phyloP scores from a whole-genome alignment of 2,113 vertebrate species.

The Sclerurus mexicanus region DNA sequence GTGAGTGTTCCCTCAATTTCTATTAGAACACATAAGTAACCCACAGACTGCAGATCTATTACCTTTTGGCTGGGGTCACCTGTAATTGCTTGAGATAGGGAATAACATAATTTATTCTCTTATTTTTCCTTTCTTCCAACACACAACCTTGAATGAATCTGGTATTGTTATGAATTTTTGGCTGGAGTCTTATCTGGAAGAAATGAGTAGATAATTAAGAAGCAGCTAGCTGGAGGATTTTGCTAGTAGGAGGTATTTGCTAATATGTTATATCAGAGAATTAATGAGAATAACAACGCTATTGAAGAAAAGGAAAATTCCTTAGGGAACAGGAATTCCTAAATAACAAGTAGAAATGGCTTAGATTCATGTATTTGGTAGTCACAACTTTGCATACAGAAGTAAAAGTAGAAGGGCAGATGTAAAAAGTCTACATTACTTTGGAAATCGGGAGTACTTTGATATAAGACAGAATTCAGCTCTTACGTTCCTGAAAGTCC shows the following conservation, averaged over 20 bases:
- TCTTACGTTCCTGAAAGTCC: neutral
- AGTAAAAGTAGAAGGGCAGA: neutral
- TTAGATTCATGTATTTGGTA: neutral
- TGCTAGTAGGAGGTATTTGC: neutral
- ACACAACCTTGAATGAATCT: accelerated
- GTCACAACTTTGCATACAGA: neutral
- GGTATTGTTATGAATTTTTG: neutral
- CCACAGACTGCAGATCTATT: neutral
- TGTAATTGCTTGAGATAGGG: neutral
- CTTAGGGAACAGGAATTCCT: neutral
- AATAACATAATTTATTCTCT: neutral
- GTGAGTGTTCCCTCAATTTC: neutral
- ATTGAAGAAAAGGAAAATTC: neutral
- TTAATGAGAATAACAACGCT: neutral
- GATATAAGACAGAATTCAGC: neutral
- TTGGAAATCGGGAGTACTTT: neutral
- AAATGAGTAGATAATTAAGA: neutral
- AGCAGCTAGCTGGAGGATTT: neutral
- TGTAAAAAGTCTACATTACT: neutral
- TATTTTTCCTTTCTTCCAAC: neutral
- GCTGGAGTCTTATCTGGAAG: neutral
- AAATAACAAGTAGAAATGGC: neutral
- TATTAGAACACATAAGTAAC: neutral
- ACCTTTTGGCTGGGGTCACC: neutral
- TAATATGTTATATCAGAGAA: neutral